Base-by-base conservation (phyloP, 1,140 invertebrate genomes). In the Drosophila miranda region DNA sequence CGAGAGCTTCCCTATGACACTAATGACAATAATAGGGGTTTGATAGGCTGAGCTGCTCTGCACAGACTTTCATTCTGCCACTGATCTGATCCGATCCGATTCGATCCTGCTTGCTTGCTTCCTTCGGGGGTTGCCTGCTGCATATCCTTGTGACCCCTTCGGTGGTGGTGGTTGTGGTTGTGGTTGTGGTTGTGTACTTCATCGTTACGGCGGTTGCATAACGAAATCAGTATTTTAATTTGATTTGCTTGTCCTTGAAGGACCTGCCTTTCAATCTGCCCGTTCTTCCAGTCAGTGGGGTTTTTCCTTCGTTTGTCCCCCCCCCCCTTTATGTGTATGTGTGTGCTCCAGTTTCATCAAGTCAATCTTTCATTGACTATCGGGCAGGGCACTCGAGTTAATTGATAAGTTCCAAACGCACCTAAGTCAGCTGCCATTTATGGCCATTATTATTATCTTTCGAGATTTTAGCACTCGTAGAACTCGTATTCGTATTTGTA, bases 171-270 rank as follows among this genome's bases (percentile, higher is more conserved):
- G 30, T 43, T n/a, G 6, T 30, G 5, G 23, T 38, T 13, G 34
- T 38, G 16, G 30, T 43, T n/a, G 6, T 30, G 5, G 23, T 38
- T 13, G 45, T 13, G 48, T 9, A n/a, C 46, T 46, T 48, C 51
- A 52, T 73, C 69, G 50, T 70, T 52, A 54, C 38, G 55, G 59
- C 42, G 66, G 44, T 77, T 76, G 55, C 46, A 72, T 86, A 87
- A 86, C 74, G 57, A 63, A 86, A 78, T 86, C 69, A 75, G 82
- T 64, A 71, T 57, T 46, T 70, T 87, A 87, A 86, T 87, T 69
- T 72, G 64, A 87, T 86, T 86, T 87, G 60, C 46, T 23, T 55
- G 58, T 67, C 76, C 76, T 70, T 86, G 56, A 77, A 86, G 81
- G 75, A 73, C 64, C 44, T 26, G 23, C 23, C 23, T 26, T 26